Evolutionary conservation across 2,113 vertebrate genomes (phyloP), one percentile per base, ranked within the genome.

Genomic region (Petrocephalus microphthalmus): DNA sequence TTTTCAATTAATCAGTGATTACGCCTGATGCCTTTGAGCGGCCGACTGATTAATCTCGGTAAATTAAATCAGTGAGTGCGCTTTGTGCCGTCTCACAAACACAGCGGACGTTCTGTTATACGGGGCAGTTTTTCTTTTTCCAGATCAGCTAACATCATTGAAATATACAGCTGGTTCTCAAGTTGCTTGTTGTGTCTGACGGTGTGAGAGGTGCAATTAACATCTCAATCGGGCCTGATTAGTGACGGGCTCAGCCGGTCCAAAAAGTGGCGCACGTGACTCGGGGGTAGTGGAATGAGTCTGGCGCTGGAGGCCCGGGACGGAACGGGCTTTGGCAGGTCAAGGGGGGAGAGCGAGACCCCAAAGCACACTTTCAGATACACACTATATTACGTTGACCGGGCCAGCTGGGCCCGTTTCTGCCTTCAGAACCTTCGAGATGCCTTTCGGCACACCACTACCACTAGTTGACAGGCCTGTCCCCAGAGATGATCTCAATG

Each of bases 1-100:
- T 42, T 78, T 78, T 78, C 71, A 78, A 78, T 78, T 78, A 78
- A 78, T 78, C 71, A 78, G 71, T 42, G 33, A 78, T 78, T 78
- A 78, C 71, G 37, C 71, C 25, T 67, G 71, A 42, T 78, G 71
- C 42, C 2, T 33, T 78, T 78, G 33, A 78, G 37, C 37, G 71
- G 29, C 33, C 42, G 71, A 19, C 71, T 78, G 71, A 78, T 78
- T 78, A 78, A 78, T 42, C 33, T 78, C 71, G 25, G 60, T 29
- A 78, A 78, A 78, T 78, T 78, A 78, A 78, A 78, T 78, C 71
- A 37, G 29, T 78, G 33, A 78, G 42, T 42, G 17, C 37, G 33
- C 33, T 78, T 42, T 78, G 33, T 42, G 29, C 15, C 19, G 71
- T 78, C 33, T 74, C 71, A 78, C 71, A 19, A 78, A 78, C 42